Conservation (phyloP, 2,113 vertebrate genomes). For the Eonycteris spelaea region DNA sequence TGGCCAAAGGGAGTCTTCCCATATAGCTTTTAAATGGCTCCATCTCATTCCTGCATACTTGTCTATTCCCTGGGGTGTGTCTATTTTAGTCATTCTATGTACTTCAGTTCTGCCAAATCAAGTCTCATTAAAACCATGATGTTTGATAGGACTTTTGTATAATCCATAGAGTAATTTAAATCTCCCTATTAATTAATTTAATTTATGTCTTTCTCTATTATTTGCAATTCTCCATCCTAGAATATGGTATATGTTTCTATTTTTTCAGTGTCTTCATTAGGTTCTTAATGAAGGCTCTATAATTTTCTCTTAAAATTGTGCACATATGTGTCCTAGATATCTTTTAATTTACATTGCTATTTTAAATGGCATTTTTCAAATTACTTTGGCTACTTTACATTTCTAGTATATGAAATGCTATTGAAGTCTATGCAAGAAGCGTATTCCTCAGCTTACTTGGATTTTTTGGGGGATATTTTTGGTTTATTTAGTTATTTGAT, state of each 20-base stretch:
- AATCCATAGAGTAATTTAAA: not conserved
- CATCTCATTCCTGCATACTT: not conserved
- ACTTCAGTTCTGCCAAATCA: not conserved
- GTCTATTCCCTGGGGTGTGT: not conserved
- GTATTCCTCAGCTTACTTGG: not conserved
- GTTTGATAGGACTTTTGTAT: not conserved
- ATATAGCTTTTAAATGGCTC: not conserved
- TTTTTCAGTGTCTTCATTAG: not conserved
- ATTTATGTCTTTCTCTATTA: not conserved
- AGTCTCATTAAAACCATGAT: not conserved
- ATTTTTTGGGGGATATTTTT: not conserved
- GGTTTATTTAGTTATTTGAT: not conserved
- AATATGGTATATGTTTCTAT: not conserved
- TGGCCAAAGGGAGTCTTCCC: not conserved
- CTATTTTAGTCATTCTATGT: not conserved
- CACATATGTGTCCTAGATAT: not conserved
- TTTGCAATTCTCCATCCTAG: not conserved
- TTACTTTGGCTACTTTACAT: not conserved
- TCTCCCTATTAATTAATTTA: not conserved
- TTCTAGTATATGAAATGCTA: not conserved
- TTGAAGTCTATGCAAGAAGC: not conserved
- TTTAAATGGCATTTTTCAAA: not conserved
- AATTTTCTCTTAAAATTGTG: not conserved
- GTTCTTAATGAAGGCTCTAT: not conserved
- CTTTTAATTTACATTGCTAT: not conserved